Evolutionary conservation across 2,888 invertebrate species (phyloP).

Genomic region (Notodonta ziczac): DNA sequence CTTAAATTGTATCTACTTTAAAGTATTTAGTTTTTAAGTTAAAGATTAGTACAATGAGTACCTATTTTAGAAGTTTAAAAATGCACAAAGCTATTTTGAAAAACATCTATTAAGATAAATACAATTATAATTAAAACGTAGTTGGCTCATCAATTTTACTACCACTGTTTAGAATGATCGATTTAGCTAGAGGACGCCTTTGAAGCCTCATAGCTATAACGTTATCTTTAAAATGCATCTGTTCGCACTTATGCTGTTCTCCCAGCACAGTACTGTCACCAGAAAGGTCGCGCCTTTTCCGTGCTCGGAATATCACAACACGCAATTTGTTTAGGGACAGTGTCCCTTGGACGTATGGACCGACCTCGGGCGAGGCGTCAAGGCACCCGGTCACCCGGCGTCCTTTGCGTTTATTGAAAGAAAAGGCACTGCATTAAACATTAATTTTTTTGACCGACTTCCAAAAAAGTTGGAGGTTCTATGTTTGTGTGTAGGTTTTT

Average conservation of each 20-base stretch:
- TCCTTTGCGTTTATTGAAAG: conserved; percentile 33
- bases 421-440: conserved; percentile 1
- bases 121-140: too few relatives aligned
- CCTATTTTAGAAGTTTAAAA: too few relatives aligned
- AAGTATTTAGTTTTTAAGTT: too few relatives aligned
- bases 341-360: conserved; percentile 26
- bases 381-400: conserved; percentile 18
- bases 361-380: conserved; percentile 15
- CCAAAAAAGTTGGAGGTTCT: too few relatives aligned
- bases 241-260: conserved; percentile 31
- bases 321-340: conserved; percentile 58
- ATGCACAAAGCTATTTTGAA: too few relatives aligned
- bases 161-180: too few relatives aligned
- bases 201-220: neutral
- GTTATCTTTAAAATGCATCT: conserved; percentile 7
- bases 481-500: too few relatives aligned
- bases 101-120: too few relatives aligned
- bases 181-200: too few relatives aligned
- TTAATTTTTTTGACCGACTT: neutral
- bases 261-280: neutral
- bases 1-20: too few relatives aligned
- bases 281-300: conserved; percentile 52
- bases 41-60: too few relatives aligned
- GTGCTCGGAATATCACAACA: conserved; percentile 54
- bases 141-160: too few relatives aligned